These are phyloP conservation scores for Tuberolachnus salignus DNA, from an alignment of 2,888 invertebrate genomes.

Conservation along the genomic window DNA sequence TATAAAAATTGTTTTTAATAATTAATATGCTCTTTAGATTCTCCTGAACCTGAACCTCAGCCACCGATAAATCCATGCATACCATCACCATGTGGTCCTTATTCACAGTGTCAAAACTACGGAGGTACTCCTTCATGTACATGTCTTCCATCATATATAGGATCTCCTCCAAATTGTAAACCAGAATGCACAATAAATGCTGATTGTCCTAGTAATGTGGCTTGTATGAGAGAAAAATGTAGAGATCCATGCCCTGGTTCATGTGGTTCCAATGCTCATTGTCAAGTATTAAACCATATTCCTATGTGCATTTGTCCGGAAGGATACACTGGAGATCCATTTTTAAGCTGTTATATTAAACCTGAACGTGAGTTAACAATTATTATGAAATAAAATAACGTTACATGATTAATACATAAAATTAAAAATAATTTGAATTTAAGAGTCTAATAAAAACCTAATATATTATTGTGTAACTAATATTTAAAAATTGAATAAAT, in stretches of 20 bases:
- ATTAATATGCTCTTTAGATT: slow-evolving; percentile 32
- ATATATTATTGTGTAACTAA: not conserved
- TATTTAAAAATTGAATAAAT: not conserved
- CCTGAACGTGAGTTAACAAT: slow-evolving; percentile 25
- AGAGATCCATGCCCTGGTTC: slow-evolving; percentile 68
- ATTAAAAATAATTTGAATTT: not conserved
- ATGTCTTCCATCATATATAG: slow-evolving; percentile 73
- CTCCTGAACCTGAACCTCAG: slow-evolving; percentile 52
- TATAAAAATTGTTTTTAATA: not conserved
- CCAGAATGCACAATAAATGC: slow-evolving; percentile 76
- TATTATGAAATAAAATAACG: not conserved
- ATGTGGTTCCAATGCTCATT: slow-evolving; percentile 66
- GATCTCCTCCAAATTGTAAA: slow-evolving; percentile 77
- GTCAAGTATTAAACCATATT: slow-evolving; percentile 68
- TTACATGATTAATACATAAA: not conserved
- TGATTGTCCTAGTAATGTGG: slow-evolving; percentile 69
- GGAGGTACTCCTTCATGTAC: slow-evolving; percentile 75
- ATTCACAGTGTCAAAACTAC: slow-evolving; percentile 72
- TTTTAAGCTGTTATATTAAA: slow-evolving; percentile 59
- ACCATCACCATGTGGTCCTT: slow-evolving; percentile 80
- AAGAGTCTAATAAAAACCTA: too few relatives aligned
- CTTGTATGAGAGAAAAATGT: slow-evolving; percentile 67
- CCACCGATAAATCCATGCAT: slow-evolving; percentile 66
- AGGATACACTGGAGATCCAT: slow-evolving; percentile 72
- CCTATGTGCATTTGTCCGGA: slow-evolving; percentile 74